A percentile compares a stretch with the other conserved stretches of the same genome.
Conservation (phyloP, 2,113 vertebrate genomes). For the Barnardius zonarius region DNA sequence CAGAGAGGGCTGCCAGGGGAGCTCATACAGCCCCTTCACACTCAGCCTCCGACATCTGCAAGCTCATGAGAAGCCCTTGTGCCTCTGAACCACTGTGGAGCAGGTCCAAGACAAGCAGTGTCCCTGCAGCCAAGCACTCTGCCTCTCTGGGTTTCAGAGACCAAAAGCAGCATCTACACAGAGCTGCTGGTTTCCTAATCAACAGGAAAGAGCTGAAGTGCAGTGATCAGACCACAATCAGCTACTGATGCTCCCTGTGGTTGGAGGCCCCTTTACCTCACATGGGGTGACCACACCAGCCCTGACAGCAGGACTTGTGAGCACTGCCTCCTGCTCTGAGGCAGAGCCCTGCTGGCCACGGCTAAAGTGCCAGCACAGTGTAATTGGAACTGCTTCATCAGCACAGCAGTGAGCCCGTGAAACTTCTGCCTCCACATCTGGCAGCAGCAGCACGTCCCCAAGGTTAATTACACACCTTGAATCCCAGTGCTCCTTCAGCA, state of each 20-base stretch:
- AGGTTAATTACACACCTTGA: not conserved
- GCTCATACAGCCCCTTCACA: not conserved
- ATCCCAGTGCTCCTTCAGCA: not conserved
- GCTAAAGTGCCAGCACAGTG: accelerated
- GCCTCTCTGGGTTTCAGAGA: not conserved
- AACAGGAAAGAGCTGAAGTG: not conserved
- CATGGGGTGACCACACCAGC: accelerated
- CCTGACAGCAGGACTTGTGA: accelerated
- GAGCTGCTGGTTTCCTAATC: not conserved
- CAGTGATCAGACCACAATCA: not conserved
- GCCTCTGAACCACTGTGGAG: not conserved
- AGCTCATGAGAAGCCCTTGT: not conserved
- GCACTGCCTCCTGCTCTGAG: accelerated
- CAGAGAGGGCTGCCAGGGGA: not conserved
- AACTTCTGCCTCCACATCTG: not conserved
- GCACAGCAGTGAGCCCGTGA: not conserved
- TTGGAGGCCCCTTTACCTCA: accelerated
- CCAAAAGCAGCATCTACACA: not conserved
- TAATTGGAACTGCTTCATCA: not conserved
- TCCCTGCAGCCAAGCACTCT: not conserved
- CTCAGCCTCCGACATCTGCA: not conserved
- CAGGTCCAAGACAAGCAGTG: accelerated
- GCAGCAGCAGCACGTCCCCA: not conserved
- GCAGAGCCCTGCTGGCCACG: accelerated
- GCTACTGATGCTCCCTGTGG: accelerated